A percentile compares a stretch with the other conserved stretches of the same genome.
These are phyloP conservation scores for Falco novaeseelandiae DNA, from an alignment of 2,797 vertebrate genomes.

Conservation along the genomic window DNA sequence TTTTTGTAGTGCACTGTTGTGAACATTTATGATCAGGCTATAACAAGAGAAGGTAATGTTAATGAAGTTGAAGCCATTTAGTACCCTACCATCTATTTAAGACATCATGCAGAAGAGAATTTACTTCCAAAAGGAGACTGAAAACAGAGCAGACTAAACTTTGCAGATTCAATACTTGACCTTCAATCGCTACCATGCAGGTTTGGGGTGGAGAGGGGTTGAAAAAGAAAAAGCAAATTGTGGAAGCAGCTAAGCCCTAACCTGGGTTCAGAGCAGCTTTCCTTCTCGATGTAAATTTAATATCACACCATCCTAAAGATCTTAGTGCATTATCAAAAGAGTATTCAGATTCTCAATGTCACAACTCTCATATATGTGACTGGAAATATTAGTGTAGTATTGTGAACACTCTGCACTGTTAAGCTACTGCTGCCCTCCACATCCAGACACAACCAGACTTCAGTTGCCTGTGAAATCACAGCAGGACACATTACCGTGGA, in stretches of 20 bases:
- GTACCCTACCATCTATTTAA: conserved; percentile 54
- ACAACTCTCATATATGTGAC: not conserved
- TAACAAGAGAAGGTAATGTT: conserved; percentile 66
- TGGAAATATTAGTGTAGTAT: not conserved
- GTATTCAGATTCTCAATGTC: not conserved
- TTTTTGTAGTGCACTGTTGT: conserved; percentile 57
- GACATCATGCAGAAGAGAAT: conserved; percentile 26
- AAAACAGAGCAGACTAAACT: not conserved
- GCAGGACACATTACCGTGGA: not conserved
- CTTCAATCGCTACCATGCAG: not conserved
- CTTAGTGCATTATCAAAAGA: not conserved
- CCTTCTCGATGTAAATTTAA: not conserved
- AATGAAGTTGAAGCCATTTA: conserved; percentile 65
- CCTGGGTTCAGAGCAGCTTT: not conserved
- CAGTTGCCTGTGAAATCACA: not conserved
- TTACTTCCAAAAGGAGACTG: conserved; percentile 40
- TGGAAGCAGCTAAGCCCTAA: not conserved
- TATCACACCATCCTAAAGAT: not conserved
- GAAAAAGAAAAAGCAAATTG: not conserved
- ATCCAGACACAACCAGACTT: not conserved
- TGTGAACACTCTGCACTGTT: not conserved
- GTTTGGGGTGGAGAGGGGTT: not conserved
- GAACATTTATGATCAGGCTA: conserved; percentile 70
- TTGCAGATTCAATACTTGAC: not conserved
- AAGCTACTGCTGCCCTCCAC: not conserved